Conservation (phyloP, 2,888 invertebrate species). For the Drosophila aldrichi region DNA sequence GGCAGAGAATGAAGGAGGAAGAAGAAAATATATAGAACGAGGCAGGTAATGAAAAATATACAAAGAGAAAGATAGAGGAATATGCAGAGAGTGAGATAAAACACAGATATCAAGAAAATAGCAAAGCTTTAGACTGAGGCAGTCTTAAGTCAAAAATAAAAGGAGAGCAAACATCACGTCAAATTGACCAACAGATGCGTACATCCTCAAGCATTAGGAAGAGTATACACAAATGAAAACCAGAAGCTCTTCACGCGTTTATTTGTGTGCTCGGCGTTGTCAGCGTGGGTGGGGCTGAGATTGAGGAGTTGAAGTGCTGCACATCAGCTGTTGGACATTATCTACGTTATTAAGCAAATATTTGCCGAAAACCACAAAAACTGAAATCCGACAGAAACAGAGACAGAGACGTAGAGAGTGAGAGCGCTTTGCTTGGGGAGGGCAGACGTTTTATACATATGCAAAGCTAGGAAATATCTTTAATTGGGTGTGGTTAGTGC, state of each 20-base stretch:
- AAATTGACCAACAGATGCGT: neutral
- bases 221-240: slow-evolving; percentile 24
- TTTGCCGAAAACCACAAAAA: slow-evolving; percentile 27
- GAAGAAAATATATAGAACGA: too few relatives aligned
- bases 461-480: slow-evolving; percentile 42
- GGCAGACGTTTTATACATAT: slow-evolving; percentile 6
- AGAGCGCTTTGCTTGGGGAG: slow-evolving; percentile 39
- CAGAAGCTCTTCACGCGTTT: slow-evolving; percentile 41
- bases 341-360: slow-evolving; percentile 54
- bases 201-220: neutral
- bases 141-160: too few relatives aligned
- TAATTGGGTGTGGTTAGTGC: slow-evolving; percentile 54
- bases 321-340: slow-evolving; percentile 58
- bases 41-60: neutral
- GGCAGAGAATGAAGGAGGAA: too few relatives aligned
- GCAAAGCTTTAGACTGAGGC: too few relatives aligned
- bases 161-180: too few relatives aligned
- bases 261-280: slow-evolving; percentile 9
- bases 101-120: too few relatives aligned
- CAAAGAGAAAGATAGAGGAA: too few relatives aligned
- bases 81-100: too few relatives aligned
- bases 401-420: neutral
- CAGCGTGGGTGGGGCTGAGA: slow-evolving; percentile 1
- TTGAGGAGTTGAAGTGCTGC: slow-evolving; percentile 12
- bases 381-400: neutral